Evolutionary conservation across 1,140 invertebrate genomes (phyloP).

Genomic region (Brachionus calyciflorus): DNA sequence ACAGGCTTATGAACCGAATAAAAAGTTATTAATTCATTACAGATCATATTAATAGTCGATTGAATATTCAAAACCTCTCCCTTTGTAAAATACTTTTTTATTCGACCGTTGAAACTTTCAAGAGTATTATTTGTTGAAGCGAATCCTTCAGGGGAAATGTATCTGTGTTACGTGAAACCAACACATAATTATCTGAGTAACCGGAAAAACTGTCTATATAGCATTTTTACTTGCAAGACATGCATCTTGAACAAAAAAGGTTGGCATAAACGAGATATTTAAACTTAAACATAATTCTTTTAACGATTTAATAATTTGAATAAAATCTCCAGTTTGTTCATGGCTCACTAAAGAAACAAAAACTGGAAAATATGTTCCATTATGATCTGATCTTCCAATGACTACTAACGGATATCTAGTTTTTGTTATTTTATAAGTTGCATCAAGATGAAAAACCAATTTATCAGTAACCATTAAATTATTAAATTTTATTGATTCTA

Average conservation of each 20-base stretch:
- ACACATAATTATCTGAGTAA: background rate
- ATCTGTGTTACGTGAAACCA: background rate
- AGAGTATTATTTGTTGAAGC: constrained; percentile 2
- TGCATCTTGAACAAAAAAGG: constrained; percentile 20
- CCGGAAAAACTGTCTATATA: background rate
- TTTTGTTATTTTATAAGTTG: constrained; percentile 24
- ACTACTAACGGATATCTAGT: background rate
- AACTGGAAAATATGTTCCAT: constrained; percentile 29
- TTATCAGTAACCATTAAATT: background rate
- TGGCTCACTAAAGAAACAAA: constrained; percentile 24
- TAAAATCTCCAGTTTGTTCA: constrained; percentile 12
- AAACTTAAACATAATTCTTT: constrained; percentile 25
- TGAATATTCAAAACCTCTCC: background rate
- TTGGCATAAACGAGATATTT: constrained; percentile 21
- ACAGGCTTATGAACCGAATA: background rate
- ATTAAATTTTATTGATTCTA: background rate
- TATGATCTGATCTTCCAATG: constrained; percentile 31
- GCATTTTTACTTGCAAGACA: background rate
- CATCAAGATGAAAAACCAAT: background rate
- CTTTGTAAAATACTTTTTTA: background rate
- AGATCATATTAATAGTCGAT: background rate
- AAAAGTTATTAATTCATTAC: background rate
- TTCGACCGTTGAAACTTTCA: background rate
- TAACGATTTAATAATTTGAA: constrained; percentile 18
- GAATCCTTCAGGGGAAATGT: background rate